Conservation (phyloP, 2,113 vertebrate genomes). For the Microcebus lehilahytsara region DNA sequence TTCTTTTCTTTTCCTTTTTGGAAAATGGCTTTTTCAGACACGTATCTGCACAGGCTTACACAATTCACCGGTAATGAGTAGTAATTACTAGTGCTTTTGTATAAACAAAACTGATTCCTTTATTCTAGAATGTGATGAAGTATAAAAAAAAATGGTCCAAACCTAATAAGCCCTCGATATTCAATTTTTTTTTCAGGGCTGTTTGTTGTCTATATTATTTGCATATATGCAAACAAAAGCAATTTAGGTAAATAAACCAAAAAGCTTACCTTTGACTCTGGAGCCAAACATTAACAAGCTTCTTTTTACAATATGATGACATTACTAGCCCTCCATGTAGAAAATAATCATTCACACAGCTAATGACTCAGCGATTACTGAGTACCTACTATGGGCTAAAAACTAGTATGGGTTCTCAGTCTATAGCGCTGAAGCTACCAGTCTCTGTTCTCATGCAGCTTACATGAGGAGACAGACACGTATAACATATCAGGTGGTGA, state of each 20-base stretch:
- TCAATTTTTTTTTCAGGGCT: not conserved
- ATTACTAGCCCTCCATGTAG: not conserved
- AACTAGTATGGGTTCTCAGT: not conserved
- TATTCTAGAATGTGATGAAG: accelerated
- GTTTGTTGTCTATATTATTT: not conserved
- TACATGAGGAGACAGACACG: accelerated
- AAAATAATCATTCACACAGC: not conserved
- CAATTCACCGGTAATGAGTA: not conserved
- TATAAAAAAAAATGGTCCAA: not conserved
- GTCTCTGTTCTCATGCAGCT: not conserved
- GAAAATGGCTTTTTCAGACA: not conserved
- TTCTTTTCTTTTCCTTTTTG: not conserved
- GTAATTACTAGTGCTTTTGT: not conserved
- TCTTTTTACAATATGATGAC: not conserved
- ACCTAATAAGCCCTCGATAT: not conserved
- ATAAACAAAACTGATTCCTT: not conserved
- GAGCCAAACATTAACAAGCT: not conserved
- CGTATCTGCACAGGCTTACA: not conserved
- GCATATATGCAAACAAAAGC: not conserved
- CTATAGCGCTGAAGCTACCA: not conserved
- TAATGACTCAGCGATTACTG: not conserved
- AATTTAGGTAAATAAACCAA: not conserved
- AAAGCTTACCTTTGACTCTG: not conserved
- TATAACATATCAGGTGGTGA: no score
- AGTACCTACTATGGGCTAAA: not conserved